A percentile compares a stretch with the other conserved stretches of the same genome.
phyloP scores from a whole-genome alignment of 2,113 vertebrate genomes.

The Myiopsitta monachus region DNA sequence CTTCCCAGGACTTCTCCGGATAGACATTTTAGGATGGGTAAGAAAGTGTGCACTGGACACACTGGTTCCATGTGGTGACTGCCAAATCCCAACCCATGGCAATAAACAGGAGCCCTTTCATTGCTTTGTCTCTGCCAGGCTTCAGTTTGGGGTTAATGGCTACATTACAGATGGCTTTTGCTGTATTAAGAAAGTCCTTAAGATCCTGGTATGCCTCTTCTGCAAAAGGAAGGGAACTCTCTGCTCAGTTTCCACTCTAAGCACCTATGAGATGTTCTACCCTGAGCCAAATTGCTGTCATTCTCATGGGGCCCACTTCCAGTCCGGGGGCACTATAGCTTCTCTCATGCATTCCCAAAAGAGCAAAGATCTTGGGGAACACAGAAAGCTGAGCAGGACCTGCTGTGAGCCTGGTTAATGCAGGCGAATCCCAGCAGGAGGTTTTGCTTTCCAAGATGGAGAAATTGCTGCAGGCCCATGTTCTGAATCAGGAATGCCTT shows the following conservation, averaged over 20 bases:
- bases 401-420: background rate
- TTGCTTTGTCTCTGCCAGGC: background rate
- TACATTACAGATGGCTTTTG: background rate
- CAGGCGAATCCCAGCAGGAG: background rate
- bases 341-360: background rate
- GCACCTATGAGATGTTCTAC: background rate
- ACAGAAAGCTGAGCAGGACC: background rate
- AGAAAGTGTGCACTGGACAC: background rate
- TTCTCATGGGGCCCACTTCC: background rate
- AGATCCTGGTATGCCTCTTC: background rate
- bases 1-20: background rate
- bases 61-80: background rate
- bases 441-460: background rate
- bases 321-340: background rate
- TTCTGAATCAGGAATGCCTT: background rate
- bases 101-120: background rate
- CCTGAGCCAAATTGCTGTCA: background rate
- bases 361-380: background rate
- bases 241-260: background rate
- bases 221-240: background rate
- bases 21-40: conserved; percentile 37
- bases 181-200: background rate
- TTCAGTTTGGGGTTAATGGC: background rate
- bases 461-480: background rate
- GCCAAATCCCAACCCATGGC: background rate